Base-by-base conservation (phyloP, 30 jellyfish, hydroid and myxozoan species). In the Morbakka virulenta region DNA sequence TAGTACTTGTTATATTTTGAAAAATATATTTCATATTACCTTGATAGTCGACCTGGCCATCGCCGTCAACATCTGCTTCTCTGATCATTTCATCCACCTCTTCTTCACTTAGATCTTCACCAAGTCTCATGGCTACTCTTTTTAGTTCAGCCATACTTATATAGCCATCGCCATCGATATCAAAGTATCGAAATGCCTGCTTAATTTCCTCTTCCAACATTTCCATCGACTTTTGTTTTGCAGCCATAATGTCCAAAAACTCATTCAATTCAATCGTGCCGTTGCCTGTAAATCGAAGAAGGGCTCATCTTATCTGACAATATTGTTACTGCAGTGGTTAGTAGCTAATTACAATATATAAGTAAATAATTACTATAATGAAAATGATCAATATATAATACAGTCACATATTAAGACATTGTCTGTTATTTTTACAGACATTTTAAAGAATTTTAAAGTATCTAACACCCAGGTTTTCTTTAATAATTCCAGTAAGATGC, bases 1-100 rank as follows among this genome's bases (percentile, higher is more conserved):
- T n/a, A n/a, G n/a, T n/a, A n/a, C n/a, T n/a, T n/a, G n/a, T n/a
- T n/a, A n/a, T n/a, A n/a, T n/a, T n/a, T n/a, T n/a, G n/a, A n/a
- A n/a, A n/a, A n/a, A n/a, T n/a, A n/a, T n/a, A n/a, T n/a, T n/a
- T n/a, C n/a, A n/a, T n/a, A n/a, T 41, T 57, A 89, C 97, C 97
- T 31, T 74, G 50, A 71, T 61, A 89, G 50, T 89, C 95, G n/a
- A 89, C 93, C 22, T 57, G 84, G 17, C 97, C 97, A 67, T 89
- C 95, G 4, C 97, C 97, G 77, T 89, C 92, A 1, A 66, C 79
- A 33, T 89, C 97, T 22, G 97, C 97, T 50, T 89, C 95, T 74
- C 91, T 41, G 2, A 89, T 81, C 97, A 89, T 89, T 49, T 89
- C 97, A 68, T 82, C 95, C 32, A 82, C 76, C 36, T 89, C 97